Evolutionary conservation across 2,113 vertebrate species (phyloP), one percentile per base, ranked within the genome.

Genomic region (Hyperoodon ampullatus): DNA sequence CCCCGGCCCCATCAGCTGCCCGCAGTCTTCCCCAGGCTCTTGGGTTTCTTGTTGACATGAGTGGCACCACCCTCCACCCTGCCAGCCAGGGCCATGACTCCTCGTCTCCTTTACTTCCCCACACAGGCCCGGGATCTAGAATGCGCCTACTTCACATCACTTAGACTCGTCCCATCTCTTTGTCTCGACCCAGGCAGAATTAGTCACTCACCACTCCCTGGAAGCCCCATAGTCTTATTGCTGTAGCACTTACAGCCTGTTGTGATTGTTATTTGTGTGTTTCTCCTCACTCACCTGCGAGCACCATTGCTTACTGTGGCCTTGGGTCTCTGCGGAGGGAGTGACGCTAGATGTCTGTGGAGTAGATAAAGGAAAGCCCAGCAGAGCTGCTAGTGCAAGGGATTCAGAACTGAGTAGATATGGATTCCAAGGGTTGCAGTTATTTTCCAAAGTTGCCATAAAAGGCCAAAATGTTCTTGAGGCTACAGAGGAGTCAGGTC

Each of bases 31-130:
- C 42, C 28, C 66, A 53, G 4, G 42, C 42, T 26, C 65, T 58
- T 3, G 8, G 53, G 65, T 42, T 28, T 61, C 77, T 65, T 28
- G 7, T 23, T 26, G 2, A 28, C n/a, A 26, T 12, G 2, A 42
- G 26, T 33, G 3, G 19, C 21, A n/a, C 15, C 7, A 0, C 15
- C 77, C 1, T 44, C 18, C 18, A 9, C 35, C 9, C 2, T 42
- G 44, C 42, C 39, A 24, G 42, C 26, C 42, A 72, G 85, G 68
- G 28, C n/a, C 21, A 1, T 61, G n/a, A n/a, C 8, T 7, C n/a
- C 1, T 50, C 11, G 0, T 13, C 77, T 55, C 58, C 77, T 65
- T 65, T n/a, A 66, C 16, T 65, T 12, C 23, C 12, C 13, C 28
- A 15, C 28, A 50, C 35, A 8, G 71, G 44, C 60, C 15, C 14